phyloP scores from a whole-genome alignment of 2,797 vertebrate species.

The Gephyroberyx darwinii region DNA sequence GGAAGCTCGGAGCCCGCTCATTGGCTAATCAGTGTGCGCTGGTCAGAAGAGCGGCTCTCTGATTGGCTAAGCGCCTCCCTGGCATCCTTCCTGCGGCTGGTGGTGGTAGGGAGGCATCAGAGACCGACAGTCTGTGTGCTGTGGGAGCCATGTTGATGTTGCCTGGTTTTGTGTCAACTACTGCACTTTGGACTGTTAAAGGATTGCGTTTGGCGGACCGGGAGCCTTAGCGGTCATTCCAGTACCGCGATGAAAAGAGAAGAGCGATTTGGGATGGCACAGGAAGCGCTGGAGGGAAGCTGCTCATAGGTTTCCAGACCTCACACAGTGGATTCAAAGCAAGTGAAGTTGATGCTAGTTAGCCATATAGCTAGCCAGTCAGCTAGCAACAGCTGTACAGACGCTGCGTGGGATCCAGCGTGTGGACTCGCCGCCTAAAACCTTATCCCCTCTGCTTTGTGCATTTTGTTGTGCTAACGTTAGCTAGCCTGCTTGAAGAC shows the following conservation, averaged over 20 bases:
- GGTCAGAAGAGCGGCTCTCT: constrained; percentile 48
- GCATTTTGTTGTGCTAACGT: constrained; percentile 36
- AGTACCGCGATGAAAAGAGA: constrained; percentile 72
- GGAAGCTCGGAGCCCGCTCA: constrained; percentile 58
- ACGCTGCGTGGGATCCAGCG: constrained; percentile 71
- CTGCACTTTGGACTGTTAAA: constrained; percentile 65
- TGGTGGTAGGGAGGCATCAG: constrained; percentile 61
- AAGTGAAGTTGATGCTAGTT: constrained; percentile 75
- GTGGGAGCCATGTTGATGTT: constrained; percentile 81
- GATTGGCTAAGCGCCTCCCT: constrained; percentile 70
- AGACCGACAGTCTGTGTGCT: constrained; percentile 55
- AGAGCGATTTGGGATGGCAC: constrained; percentile 49
- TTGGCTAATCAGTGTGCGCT: constrained; percentile 65
- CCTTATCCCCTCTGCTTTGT: constrained; percentile 28
- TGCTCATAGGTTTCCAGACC: constrained; percentile 53
- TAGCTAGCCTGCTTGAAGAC: not conserved
- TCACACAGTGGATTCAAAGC: constrained; percentile 52
- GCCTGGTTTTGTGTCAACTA: constrained; percentile 61
- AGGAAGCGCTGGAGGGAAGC: constrained; percentile 45
- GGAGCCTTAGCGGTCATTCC: constrained; percentile 62
- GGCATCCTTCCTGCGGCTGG: constrained; percentile 66
- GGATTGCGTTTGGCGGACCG: constrained; percentile 42
- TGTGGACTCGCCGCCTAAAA: constrained; percentile 58
- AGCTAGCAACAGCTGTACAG: constrained; percentile 76
- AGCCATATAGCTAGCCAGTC: constrained; percentile 69